phyloP scores from a whole-genome alignment of 2,888 invertebrate species.

The Hyalella azteca region DNA sequence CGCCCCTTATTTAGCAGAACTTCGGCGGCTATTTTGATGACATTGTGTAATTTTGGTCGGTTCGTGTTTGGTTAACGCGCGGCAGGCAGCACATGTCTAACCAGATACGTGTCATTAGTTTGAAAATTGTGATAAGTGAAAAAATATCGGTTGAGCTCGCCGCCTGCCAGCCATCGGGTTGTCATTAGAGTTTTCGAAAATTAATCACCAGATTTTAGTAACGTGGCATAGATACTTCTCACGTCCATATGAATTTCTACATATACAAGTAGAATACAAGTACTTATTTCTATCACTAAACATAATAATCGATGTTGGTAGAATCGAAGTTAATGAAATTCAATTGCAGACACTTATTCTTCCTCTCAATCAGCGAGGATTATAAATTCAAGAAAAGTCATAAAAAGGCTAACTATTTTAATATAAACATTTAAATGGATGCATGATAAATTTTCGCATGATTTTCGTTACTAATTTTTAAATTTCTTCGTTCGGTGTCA shows the following conservation, averaged over 20 bases:
- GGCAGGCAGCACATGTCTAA: slow-evolving; percentile 28
- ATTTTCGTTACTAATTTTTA: too few relatives aligned
- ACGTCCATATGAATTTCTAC: neutral
- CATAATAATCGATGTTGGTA: neutral
- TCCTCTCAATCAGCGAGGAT: too few relatives aligned
- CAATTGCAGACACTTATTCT: too few relatives aligned
- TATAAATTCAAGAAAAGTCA: too few relatives aligned
- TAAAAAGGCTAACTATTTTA: too few relatives aligned
- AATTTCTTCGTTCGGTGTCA: too few relatives aligned
- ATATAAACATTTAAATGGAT: too few relatives aligned
- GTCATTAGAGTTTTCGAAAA: neutral
- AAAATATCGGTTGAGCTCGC: neutral
- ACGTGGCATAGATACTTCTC: too few relatives aligned
- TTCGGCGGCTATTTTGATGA: slow-evolving; percentile 13
- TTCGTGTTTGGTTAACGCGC: slow-evolving; percentile 28
- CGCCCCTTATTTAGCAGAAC: neutral
- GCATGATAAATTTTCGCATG: too few relatives aligned
- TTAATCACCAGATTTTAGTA: neutral
- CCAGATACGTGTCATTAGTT: slow-evolving; percentile 32
- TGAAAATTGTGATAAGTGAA: slow-evolving; percentile 21
- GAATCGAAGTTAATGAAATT: neutral
- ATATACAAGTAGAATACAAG: neutral
- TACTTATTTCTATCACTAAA: neutral
- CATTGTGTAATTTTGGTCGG: slow-evolving; percentile 35
- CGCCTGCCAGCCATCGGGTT: neutral